A percentile compares a stretch with the other conserved stretches of the same genome.
Conservation (phyloP, 2,888 invertebrate species). For the Autographa gamma region DNA sequence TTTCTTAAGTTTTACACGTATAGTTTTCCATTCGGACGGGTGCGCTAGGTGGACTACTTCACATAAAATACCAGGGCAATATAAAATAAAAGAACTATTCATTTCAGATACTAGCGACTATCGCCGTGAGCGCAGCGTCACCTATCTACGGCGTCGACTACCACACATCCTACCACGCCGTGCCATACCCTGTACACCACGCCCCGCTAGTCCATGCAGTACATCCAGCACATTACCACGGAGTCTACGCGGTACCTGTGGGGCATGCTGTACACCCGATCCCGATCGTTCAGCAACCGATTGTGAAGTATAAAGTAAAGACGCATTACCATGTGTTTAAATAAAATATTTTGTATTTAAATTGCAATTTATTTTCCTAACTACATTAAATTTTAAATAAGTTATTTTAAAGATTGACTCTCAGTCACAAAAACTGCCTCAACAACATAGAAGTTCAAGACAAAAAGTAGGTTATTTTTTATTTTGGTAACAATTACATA, state of each 20-base stretch:
- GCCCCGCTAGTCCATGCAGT: conserved; percentile 19
- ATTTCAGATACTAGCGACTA: conserved; percentile 42
- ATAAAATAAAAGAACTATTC: conserved; percentile 18
- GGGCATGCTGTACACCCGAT: conserved; percentile 45
- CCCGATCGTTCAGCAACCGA: conserved; percentile 34
- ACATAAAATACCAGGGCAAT: background rate
- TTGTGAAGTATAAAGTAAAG: conserved; percentile 51
- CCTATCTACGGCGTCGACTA: conserved; percentile 47
- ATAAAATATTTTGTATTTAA: conserved; percentile 16
- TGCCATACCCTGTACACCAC: conserved; percentile 36
- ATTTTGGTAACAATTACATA: background rate
- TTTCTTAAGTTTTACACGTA: too few species aligned
- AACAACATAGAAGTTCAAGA: background rate
- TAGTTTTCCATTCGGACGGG: too few species aligned
- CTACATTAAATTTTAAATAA: too few species aligned
- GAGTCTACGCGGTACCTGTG: conserved; percentile 35
- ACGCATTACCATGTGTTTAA: conserved; percentile 45
- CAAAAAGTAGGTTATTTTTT: background rate
- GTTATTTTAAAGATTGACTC: too few species aligned
- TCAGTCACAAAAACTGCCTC: too few species aligned
- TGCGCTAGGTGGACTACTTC: background rate
- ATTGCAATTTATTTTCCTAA: background rate
- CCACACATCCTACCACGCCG: conserved; percentile 42
- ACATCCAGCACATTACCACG: conserved; percentile 12
- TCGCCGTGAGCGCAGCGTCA: conserved; percentile 29